A percentile compares a stretch with the other conserved stretches of the same genome.
phyloP scores from a whole-genome alignment of 1,140 invertebrate species.

The Orchestia grillus region DNA sequence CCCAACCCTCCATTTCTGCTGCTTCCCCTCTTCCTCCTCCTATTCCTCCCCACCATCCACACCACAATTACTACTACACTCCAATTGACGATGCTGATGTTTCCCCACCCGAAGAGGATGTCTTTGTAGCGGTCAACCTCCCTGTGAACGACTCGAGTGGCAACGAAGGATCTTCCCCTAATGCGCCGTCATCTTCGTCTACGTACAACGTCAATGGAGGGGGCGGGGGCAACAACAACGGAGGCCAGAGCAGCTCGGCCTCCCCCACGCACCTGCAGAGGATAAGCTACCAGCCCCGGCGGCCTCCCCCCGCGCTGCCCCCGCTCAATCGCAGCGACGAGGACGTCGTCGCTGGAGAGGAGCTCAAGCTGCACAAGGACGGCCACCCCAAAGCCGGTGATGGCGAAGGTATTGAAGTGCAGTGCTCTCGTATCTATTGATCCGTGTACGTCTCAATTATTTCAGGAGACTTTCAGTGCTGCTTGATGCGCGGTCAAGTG shows the following conservation, averaged over 20 bases:
- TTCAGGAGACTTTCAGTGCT: no score
- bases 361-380: background rate
- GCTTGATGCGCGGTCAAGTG: no score
- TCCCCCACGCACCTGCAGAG: conserved; percentile 72
- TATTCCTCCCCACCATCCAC: background rate
- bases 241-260: conserved; percentile 68
- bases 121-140: conserved; percentile 33
- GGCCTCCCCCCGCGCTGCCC: conserved; percentile 62
- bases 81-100: conserved; percentile 9
- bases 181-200: background rate
- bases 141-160: conserved; percentile 45
- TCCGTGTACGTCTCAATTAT: no score
- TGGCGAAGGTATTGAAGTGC: background rate
- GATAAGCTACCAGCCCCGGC: conserved; percentile 73
- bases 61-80: conserved; percentile 39
- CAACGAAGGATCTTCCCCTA: background rate
- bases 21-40: background rate
- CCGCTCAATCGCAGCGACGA: conserved; percentile 60
- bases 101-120: conserved; percentile 55
- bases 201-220: no score
- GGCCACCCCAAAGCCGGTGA: background rate
- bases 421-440: no score
- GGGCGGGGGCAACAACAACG: conserved; percentile 26
- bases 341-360: background rate
- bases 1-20: background rate